Percentiles rank a stretch among this genome's conserved stretches.
These are phyloP conservation scores for Cromileptes altivelis DNA, from an alignment of 2,113 vertebrate genomes.

Conservation along the genomic window DNA sequence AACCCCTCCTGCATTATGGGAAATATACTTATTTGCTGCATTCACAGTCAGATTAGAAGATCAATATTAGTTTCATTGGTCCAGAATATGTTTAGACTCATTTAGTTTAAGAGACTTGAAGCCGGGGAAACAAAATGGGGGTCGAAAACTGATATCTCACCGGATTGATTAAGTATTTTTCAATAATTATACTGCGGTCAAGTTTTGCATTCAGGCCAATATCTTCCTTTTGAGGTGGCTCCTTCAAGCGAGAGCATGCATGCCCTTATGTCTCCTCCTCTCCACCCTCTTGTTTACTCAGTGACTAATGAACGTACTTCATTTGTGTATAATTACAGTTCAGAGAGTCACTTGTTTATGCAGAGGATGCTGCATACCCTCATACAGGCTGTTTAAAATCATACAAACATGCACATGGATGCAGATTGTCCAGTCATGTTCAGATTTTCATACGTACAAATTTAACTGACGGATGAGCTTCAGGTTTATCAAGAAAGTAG, in stretches of 20 bases:
- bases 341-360: slow-evolving; percentile 52
- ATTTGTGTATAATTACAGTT: slow-evolving; percentile 58
- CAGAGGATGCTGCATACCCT: slow-evolving; percentile 1
- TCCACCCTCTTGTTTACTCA: slow-evolving; percentile 39
- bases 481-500: background rate
- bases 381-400: too few relatives aligned
- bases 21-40: background rate
- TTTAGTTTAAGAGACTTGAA: background rate
- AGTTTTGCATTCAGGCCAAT: background rate
- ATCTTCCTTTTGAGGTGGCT: background rate
- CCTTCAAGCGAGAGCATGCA: slow-evolving; percentile 9
- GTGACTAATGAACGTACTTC: slow-evolving; percentile 58
- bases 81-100: background rate
- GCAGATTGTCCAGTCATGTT: slow-evolving; percentile 12
- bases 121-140: background rate
- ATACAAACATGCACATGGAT: background rate
- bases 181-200: background rate
- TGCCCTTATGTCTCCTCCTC: background rate
- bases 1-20: background rate
- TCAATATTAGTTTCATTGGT: background rate
- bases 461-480: background rate
- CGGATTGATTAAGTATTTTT: too few relatives aligned
- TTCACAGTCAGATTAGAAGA: background rate
- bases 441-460: background rate
- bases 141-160: background rate